Evolutionary conservation across 2,888 invertebrate genomes (phyloP), one percentile per base, ranked within the genome.

Genomic region (Psylliodes chrysocephalus): DNA sequence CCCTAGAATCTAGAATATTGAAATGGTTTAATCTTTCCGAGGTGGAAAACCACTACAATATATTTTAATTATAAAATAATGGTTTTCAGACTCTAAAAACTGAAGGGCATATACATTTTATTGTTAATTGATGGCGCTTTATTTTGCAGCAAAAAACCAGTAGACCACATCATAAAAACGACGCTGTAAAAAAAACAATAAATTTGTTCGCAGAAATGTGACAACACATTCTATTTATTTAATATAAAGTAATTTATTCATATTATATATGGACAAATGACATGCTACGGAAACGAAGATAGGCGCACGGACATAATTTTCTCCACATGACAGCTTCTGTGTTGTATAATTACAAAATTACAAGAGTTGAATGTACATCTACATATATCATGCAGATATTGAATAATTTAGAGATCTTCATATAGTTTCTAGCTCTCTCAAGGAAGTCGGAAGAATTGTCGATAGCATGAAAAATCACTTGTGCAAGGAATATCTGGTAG

Each of bases 261-360:
- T 14, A 19, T n/a, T n/a, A n/a, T n/a, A n/a, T n/a, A n/a, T n/a
- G 17, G 3, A 44, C 44, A 18, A 17, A 19, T 44, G 8, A 17
- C 44, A 44, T 5, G 18, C 19, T 44, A n/a, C 44, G 44, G 44
- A 44, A 44, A 44, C 14, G 44, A 10, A 19, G 44, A 44, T 44
- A 44, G 17, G n/a, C 17, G n/a, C 18, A 44, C 10, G 44, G 17
- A 14, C 8, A 19, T 44, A 44, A n/a, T 44, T 44, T 44, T 19
- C n/a, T 44, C 15, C 18, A 44, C 17, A 7, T 44, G 19, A 44
- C 19, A 44, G 19, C 10, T 7, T 25, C 33, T 2, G 2, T 33
- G 33, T 25, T 25, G 33, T 33, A 33, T 44, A 44, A 44, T 44
- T 44, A 10, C 44, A 17, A 15, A n/a, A n/a, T n/a, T n/a, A n/a